Base-by-base conservation (phyloP, 2,888 invertebrate genomes). In the Oxytorus armatus region DNA sequence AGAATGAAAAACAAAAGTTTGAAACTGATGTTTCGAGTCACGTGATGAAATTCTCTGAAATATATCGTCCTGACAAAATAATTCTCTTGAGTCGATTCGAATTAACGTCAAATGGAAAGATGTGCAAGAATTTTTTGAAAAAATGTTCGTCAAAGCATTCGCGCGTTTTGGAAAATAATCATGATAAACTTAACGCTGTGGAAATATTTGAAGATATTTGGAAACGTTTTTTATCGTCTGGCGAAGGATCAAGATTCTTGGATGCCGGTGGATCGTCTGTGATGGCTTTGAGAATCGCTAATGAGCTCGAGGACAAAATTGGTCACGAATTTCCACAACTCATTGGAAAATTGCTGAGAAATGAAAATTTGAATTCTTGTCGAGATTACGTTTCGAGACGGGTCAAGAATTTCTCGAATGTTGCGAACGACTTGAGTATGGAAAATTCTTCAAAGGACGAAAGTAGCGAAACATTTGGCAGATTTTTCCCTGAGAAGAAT, bases 241-340 rank as follows among this genome's bases (percentile, higher is more conserved):
- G 57, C 2, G 75, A 82, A 89, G 70, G 92, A 90, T 82, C 39
- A 1, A 93, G 94, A 73, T 95, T 95, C 90, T 90, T 93, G 74
- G 92, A 93, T 42, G 88, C 94, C 63, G 96, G 97, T 29, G 97
- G 96, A 1, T 95, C 95, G 86, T 97, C 97, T 0, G 93, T 97
- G 78, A 90, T 93, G 33, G 96, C 95, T 14, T 92, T 96, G 8
- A 93, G 95, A 82, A 92, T 96, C 70, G 92, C 94, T 44, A 94
- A 93, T 84, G 93, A 93, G 85, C 87, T 96, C 61, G 93, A 95
- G 61, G 86, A 92, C 25, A 82, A 83, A 21, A 89, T 89, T 36
- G 92, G 93, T 7, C 85, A 89, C 47, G 92, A 93, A 69, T 92
- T 93, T 51, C 93, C 93, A 25, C 86, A 93, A 70, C 92, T 95